Conservation (phyloP, 2,113 vertebrate species). For the Mungos mungo region DNA sequence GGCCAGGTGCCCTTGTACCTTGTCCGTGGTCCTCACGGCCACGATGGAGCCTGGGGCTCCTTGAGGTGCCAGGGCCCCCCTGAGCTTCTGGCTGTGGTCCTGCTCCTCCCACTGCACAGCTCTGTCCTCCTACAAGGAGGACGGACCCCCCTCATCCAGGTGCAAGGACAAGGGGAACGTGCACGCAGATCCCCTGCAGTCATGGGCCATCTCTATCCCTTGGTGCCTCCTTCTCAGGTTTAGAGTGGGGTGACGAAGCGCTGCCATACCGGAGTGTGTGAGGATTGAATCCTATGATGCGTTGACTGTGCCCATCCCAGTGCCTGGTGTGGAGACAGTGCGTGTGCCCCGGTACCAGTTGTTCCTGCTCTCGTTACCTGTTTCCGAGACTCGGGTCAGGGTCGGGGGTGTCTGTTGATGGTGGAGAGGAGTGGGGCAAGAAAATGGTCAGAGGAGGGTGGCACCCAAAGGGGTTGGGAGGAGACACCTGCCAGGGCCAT, state of each 20-base stretch:
- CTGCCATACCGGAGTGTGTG: too few species aligned
- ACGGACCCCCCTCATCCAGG: background rate
- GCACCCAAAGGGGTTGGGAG: accelerated
- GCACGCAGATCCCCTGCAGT: background rate
- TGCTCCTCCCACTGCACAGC: background rate
- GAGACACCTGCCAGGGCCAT: background rate
- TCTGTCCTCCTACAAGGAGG: background rate
- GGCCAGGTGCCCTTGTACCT: background rate
- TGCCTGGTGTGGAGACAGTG: accelerated
- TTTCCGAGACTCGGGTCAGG: background rate
- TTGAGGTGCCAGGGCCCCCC: too few species aligned
- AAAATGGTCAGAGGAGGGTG: background rate
- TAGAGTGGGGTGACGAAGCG: background rate
- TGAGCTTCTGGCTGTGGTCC: background rate
- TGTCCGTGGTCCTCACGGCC: background rate
- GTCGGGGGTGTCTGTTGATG: background rate
- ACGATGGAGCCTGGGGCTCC: accelerated
- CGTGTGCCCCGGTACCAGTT: accelerated
- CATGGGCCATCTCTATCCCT: accelerated
- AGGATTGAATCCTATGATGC: background rate
- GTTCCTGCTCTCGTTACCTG: accelerated
- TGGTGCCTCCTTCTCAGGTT: accelerated
- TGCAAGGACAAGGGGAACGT: background rate
- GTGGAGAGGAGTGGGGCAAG: background rate
- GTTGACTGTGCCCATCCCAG: background rate